Base-by-base conservation (phyloP, 1,140 invertebrate genomes). In the Kradibia gibbosae region DNA sequence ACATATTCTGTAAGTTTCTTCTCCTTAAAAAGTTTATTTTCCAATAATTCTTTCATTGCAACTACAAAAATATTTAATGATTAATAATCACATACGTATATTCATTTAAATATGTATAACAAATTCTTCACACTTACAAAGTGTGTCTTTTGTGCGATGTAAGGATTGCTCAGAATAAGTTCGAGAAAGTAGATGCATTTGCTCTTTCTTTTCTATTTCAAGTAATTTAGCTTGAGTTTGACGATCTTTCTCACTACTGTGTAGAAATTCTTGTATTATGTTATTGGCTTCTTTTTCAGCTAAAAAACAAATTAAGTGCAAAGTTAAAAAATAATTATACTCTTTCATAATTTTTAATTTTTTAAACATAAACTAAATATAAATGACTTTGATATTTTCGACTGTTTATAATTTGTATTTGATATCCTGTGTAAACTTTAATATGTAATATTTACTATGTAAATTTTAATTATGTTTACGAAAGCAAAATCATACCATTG, bases 21-120 rank as follows among this genome's bases (percentile, higher is more conserved):
- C 84, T 92, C 91, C 73, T 92, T 92, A 31, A 91, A 85, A 84
- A 89, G 91, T 89, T 95, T 94, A 87, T 95, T 93, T 83, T 93
- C 91, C 22, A 95, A 87, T 57, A 95, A 87, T 82, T 92, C 89
- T 87, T 94, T 92, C 94, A 95, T 96, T 62, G 93, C 93, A 86
- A 91, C 93, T 89, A 92, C 86, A 84, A 93, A 85, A 57, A 73
- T 77, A 36, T 71, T 65, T 73, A 80, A 74, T 81, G 15, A 13
- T 65, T 62, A 15, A 42, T 73, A 57, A 36, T 7, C 25, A 67
- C 3, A 42, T 22, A 48, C 39, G 39, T 2, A 13, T 75, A 17
- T 28, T 39, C 11, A 78, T 55, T n/a, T 72, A 70, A 7, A 57
- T 34, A 53, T 72, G 65, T 78, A 60, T 70, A 31, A 25, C 73